Evolutionary conservation across 2,888 invertebrate genomes (phyloP), one percentile per base, ranked within the genome.

Genomic region (Scotopteryx bipunctaria): DNA sequence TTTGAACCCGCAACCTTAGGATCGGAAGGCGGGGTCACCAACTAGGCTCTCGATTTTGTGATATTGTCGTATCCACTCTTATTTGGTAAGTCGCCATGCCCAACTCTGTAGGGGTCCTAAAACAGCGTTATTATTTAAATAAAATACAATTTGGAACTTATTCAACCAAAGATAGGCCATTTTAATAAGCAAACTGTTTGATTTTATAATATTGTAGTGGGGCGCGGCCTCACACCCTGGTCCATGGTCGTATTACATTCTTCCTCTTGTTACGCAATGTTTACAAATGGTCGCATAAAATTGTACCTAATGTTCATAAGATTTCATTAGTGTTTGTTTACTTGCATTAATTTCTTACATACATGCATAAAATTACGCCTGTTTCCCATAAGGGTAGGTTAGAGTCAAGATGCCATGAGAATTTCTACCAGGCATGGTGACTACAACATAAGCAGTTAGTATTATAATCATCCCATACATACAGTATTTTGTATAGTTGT

Each of bases 121-220:
- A 5, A 33, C n/a, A 25, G 17, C 40, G 17, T 14, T 17, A 25
- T 11, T 15, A 42, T 43, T 43, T 23, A 25, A 43, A 33, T 33
- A 11, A 11, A 42, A 27, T 27, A 27, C 27, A 27, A 27, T 27
- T 42, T 33, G 9, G 15, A 33, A 32, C 14, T 33, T 23, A 43
- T 33, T 15, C 2, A 42, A 31, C n/a, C 23, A 33, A 19, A 37
- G 16, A 33, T 23, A 4, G 27, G 1, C 11, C 11, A 27, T 27
- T 27, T 27, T 27, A 27, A 27, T 27, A 27, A 27, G 27, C 27
- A 27, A 27, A 27, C 27, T 23, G 23, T 8, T n/a, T 23, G 23
- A 23, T 8, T 9, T 27, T 11, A 27, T 11, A 3, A 27, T n/a
- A n/a, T n/a, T n/a, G n/a, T n/a, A n/a, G n/a, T n/a, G 11, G 27